Evolutionary conservation across 2,797 vertebrate species (phyloP), one percentile per base, ranked within the genome.

Genomic region (Melanotaenia pygmaea): DNA sequence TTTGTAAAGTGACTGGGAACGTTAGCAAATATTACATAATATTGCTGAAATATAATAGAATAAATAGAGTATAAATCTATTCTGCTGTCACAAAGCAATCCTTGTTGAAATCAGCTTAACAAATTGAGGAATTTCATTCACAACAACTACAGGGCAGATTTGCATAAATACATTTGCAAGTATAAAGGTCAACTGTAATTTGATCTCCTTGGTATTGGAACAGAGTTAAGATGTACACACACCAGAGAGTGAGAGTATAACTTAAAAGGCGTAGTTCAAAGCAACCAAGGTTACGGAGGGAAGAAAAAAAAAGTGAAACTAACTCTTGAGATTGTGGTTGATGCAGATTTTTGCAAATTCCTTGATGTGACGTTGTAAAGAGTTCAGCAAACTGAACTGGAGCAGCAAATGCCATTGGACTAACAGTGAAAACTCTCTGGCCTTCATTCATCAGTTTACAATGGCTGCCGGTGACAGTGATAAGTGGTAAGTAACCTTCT

Each of bases 181-280:
- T 67, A 59, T 71, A 78, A 85, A 81, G 72, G 72, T 70, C 65
- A 76, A 24, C 59, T 76, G 76, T 76, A 74, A 86, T 74, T 57
- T 70, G 40, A 70, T 72, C 54, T 22, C 51, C 34, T 32, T 59
- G 67, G 22, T 80, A 18, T 28, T 32, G 34, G 56, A 54, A 61
- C 58, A 67, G 30, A 64, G 38, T 75, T 70, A 79, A 50, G 24
- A 40, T 47, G 60, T 57, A 43, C 54, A 79, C 76, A 83, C 64
- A 53, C 34, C 59, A 57, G 30, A 56, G 66, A 73, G 65, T 73
- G 67, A 9, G 22, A 51, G 22, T 61, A 34, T 32, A 16, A 50
- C 11, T 34, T 68, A 24, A 67, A 32, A 56, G 53, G 56, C 4
- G 20, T 37, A 34, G n/a, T 47, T 59, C 11, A 65, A 32, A 16